Percentiles rank a stretch among this genome's conserved stretches.
These are phyloP conservation scores for Chamaetylas fuelleborni DNA, from an alignment of 2,113 vertebrate species.

Conservation along the genomic window DNA sequence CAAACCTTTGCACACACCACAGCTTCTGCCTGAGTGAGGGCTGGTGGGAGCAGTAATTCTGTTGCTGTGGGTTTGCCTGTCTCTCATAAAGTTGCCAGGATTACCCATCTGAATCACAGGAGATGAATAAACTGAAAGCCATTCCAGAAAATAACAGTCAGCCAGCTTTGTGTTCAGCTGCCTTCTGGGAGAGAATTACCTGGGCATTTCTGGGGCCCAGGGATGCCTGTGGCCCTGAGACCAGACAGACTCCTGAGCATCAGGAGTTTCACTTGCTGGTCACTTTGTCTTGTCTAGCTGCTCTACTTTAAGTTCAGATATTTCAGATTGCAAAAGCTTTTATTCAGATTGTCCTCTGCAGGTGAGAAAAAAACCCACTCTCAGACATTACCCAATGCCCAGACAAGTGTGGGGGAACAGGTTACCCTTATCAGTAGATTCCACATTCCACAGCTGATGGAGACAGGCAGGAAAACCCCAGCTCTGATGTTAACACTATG, in stretches of 20 bases:
- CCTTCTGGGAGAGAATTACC: background rate
- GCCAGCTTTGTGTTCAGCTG: background rate
- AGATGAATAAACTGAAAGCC: background rate
- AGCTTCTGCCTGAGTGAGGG: background rate
- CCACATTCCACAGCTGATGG: background rate
- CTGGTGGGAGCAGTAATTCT: background rate
- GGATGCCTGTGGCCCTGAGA: background rate
- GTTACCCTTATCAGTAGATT: background rate
- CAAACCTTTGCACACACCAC: background rate
- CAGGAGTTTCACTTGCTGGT: background rate
- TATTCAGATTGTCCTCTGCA: fast-evolving
- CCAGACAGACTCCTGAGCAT: background rate
- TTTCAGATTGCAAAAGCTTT: background rate
- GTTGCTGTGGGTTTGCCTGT: background rate
- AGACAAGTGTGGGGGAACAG: background rate
- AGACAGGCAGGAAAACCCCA: background rate
- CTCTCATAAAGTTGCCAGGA: background rate
- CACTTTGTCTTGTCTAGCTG: background rate
- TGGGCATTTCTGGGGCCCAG: fast-evolving
- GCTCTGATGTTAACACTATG: background rate
- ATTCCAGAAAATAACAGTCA: background rate
- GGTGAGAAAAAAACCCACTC: background rate
- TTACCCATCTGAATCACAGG: background rate
- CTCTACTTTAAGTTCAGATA: background rate
- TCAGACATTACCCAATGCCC: background rate